Conservation (phyloP, 1,140 invertebrate genomes). For the Drosophila sp. region DNA sequence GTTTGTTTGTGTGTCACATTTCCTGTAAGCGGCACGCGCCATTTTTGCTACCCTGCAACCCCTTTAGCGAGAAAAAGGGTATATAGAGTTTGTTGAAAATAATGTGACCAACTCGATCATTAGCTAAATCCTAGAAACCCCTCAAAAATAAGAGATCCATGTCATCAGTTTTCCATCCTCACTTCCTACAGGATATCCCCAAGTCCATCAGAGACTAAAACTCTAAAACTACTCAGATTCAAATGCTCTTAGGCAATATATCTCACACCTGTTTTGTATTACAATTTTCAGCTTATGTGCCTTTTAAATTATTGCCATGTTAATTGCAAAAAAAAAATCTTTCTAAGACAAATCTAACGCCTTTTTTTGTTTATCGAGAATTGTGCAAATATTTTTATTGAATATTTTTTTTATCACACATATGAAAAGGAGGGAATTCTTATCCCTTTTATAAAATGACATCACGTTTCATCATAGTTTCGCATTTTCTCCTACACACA, state of each 20-base stretch:
- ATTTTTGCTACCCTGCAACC: conserved; percentile 8
- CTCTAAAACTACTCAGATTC: background rate
- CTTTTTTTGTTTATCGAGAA: background rate
- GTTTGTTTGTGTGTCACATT: conserved; percentile 47
- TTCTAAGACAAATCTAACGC: background rate
- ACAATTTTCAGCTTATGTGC: background rate
- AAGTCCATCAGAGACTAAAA: background rate
- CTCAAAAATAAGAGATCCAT: too few relatives aligned
- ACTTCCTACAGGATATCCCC: background rate
- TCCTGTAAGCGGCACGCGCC: conserved; percentile 29
- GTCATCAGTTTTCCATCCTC: too few relatives aligned
- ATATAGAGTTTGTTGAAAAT: background rate
- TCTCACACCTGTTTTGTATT: conserved; percentile 4
- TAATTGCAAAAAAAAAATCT: conserved; percentile 2
- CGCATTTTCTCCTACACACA: background rate
- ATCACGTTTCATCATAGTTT: background rate
- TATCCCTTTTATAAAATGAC: background rate
- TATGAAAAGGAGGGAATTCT: background rate
- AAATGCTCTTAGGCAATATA: background rate
- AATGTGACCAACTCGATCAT: too few relatives aligned
- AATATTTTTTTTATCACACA: background rate
- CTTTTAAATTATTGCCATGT: background rate
- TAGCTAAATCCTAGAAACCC: too few relatives aligned
- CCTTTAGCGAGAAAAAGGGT: background rate
- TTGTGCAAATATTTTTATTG: conserved; percentile 12